phyloP scores from a whole-genome alignment of 2,888 invertebrate species.

The Coenonympha glycerion region DNA sequence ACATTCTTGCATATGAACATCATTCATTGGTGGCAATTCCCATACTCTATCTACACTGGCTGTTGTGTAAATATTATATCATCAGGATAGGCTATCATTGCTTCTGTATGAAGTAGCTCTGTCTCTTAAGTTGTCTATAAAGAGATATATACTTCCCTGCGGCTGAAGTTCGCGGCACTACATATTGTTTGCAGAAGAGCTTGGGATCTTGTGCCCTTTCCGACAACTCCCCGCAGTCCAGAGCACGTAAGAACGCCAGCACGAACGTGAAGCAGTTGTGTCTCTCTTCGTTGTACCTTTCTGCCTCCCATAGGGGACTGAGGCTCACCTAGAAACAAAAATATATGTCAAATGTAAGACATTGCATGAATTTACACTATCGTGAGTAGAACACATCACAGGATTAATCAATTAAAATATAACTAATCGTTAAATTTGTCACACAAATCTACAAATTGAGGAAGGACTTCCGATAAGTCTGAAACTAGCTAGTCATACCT shows the following conservation, averaged over 20 bases:
- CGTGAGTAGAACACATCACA: too few species aligned
- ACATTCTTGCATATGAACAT: too few species aligned
- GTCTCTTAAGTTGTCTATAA: slow-evolving; percentile 81
- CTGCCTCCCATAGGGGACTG: slow-evolving; percentile 79
- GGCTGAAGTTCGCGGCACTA: slow-evolving; percentile 86
- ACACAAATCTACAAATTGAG: too few species aligned
- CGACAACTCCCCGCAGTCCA: slow-evolving; percentile 83
- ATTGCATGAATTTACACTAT: too few species aligned
- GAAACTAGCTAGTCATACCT: too few species aligned
- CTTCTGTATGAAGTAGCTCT: slow-evolving; percentile 66
- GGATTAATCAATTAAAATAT: too few species aligned
- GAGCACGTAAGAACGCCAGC: slow-evolving; percentile 82
- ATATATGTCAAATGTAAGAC: background rate
- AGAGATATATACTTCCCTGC: slow-evolving; percentile 90
- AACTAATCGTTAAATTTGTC: too few species aligned
- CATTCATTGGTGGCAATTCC: too few species aligned
- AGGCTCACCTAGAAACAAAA: slow-evolving; percentile 59
- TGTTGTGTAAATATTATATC: slow-evolving; percentile 11
- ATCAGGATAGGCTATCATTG: slow-evolving; percentile 48
- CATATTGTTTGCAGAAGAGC: slow-evolving; percentile 86
- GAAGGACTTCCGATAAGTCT: too few species aligned
- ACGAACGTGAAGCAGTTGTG: slow-evolving; percentile 94
- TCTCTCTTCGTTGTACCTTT: slow-evolving; percentile 82
- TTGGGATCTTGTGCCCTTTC: slow-evolving; percentile 81
- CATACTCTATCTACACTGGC: background rate